Evolutionary conservation across 2,113 vertebrate species (phyloP).

Genomic region (Corapipo altera): DNA sequence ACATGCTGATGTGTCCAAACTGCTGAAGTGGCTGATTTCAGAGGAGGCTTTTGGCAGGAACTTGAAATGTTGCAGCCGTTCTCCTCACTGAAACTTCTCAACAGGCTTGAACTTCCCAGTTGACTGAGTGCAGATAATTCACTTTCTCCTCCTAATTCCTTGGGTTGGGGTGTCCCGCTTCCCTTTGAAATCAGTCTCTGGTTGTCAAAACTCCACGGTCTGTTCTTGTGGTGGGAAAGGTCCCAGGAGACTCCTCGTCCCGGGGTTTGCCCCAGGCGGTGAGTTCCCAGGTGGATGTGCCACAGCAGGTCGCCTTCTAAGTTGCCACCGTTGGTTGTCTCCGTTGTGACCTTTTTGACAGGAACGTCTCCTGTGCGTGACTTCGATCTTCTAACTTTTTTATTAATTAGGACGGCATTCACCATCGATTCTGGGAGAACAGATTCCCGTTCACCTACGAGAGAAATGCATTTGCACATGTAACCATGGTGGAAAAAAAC

Average conservation of each 20-base stretch:
- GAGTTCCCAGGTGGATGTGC: conserved; percentile 76
- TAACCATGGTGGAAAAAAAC: neutral
- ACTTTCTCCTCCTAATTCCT: neutral
- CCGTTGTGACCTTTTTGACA: conserved; percentile 37
- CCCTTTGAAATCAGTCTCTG: neutral
- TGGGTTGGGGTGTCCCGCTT: neutral
- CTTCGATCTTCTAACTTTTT: conserved; percentile 42
- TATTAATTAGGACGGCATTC: conserved; percentile 70
- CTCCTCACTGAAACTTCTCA: neutral
- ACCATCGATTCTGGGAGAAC: conserved; percentile 53
- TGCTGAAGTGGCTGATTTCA: conserved; percentile 22
- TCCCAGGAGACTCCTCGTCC: neutral
- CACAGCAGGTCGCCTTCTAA: conserved; percentile 60
- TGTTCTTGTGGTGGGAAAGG: neutral
- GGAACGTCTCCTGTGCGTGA: conserved; percentile 41
- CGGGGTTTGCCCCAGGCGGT: conserved; percentile 45
- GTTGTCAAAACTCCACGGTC: neutral
- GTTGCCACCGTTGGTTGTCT: neutral
- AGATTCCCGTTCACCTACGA: conserved; percentile 50
- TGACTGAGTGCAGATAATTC: neutral
- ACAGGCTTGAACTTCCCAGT: neutral
- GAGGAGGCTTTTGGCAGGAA: neutral
- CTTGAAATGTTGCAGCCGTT: neutral
- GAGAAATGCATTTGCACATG: neutral
- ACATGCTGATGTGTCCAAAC: conserved; percentile 51